Evolutionary conservation across 2,888 invertebrate genomes (phyloP).

Genomic region (Thera obeliscata): DNA sequence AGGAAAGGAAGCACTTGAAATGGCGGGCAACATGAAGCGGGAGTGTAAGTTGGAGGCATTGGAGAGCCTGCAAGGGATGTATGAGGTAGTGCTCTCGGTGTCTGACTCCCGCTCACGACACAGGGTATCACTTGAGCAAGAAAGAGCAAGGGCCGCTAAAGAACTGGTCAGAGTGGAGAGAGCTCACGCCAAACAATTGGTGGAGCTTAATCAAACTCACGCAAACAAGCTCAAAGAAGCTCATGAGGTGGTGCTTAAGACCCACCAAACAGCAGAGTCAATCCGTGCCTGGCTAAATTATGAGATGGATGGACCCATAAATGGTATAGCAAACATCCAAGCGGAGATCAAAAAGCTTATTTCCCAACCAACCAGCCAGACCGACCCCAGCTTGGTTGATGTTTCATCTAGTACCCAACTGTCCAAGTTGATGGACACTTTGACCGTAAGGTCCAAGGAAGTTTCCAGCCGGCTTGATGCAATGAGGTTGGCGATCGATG

Average conservation of each 20-base stretch:
- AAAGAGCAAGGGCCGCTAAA: background rate
- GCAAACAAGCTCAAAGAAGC: background rate
- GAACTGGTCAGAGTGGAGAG: background rate
- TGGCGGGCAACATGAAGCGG: background rate
- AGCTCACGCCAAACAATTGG: background rate
- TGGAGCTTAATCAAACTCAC: background rate
- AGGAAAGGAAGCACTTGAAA: background rate
- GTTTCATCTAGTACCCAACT: too few species aligned
- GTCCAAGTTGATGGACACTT: too few species aligned
- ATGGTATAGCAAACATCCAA: background rate
- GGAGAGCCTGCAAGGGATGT: slow-evolving; percentile 1
- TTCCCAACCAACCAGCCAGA: too few species aligned
- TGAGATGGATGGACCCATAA: background rate
- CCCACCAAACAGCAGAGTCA: background rate
- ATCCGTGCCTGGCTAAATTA: background rate
- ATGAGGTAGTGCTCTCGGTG: background rate
- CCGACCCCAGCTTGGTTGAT: too few species aligned
- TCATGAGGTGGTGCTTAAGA: background rate
- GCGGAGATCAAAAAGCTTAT: background rate
- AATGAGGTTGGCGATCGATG: too few species aligned
- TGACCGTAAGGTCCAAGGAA: too few species aligned
- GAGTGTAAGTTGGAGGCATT: background rate
- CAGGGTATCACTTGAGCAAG: background rate
- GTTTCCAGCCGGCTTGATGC: too few species aligned
- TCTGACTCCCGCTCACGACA: background rate